Evolutionary conservation across 2,888 invertebrate genomes (phyloP).

Genomic region (Tuberolachnus salignus): DNA sequence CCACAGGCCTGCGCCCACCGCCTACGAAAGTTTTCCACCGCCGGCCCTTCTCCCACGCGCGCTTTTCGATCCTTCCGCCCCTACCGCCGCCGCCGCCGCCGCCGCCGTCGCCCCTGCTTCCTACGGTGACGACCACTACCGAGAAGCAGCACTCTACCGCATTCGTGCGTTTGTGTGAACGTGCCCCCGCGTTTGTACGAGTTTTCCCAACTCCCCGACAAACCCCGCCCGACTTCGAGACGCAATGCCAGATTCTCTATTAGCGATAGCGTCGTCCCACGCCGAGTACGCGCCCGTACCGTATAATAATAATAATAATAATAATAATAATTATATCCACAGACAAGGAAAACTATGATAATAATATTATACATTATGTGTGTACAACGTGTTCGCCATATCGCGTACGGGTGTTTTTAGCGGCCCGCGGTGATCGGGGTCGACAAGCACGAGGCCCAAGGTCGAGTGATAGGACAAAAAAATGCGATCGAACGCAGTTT

Average conservation of each 20-base stretch:
- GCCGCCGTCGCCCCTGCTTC: not conserved
- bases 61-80: not conserved
- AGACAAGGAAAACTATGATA: too few relatives aligned
- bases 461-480: too few relatives aligned
- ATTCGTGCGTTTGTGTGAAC: not conserved
- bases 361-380: too few relatives aligned
- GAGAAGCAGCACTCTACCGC: too few relatives aligned
- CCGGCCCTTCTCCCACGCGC: not conserved
- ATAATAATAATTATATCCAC: too few relatives aligned
- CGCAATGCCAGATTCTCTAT: not conserved
- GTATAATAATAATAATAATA: too few relatives aligned
- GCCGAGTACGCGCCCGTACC: not conserved
- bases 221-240: not conserved
- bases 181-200: not conserved
- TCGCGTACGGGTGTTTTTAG: too few relatives aligned
- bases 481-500: too few relatives aligned
- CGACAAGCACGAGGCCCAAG: too few relatives aligned
- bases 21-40: not conserved
- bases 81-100: not conserved
- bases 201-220: not conserved
- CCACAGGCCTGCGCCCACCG: slow-evolving; percentile 32
- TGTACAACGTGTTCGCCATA: too few relatives aligned
- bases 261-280: not conserved
- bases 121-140: not conserved
- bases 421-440: too few relatives aligned